Evolutionary conservation across 2,888 invertebrate species (phyloP).

Genomic region (Hyppa rectilinea): DNA sequence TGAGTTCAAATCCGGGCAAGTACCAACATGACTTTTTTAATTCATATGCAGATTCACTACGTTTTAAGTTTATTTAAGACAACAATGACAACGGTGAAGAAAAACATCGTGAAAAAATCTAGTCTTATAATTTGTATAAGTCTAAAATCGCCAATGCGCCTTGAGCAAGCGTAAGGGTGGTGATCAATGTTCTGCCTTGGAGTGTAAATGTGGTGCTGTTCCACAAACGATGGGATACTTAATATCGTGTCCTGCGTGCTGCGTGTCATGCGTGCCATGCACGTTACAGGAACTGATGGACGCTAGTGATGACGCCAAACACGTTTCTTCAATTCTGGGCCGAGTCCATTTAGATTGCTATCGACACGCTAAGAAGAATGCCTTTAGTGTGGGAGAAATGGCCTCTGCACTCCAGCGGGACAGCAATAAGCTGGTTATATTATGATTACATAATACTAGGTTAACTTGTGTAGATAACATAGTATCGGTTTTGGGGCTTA

Average conservation of each 20-base stretch:
- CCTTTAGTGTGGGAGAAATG: background rate
- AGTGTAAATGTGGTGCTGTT: too few species aligned
- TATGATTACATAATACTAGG: background rate
- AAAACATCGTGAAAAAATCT: background rate
- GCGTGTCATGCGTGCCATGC: too few species aligned
- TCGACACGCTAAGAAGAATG: too few species aligned
- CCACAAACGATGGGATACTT: too few species aligned
- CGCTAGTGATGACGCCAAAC: too few species aligned
- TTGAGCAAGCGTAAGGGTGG: background rate
- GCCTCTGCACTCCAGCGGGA: background rate
- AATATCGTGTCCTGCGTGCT: too few species aligned
- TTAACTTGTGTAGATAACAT: background rate
- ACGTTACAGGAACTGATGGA: too few species aligned
- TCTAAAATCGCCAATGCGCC: background rate
- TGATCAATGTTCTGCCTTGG: too few species aligned
- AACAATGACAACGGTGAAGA: background rate
- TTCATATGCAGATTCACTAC: background rate
- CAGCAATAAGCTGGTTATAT: background rate
- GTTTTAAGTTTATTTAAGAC: background rate
- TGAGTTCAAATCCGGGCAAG: background rate
- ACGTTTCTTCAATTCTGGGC: too few species aligned
- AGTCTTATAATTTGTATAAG: background rate
- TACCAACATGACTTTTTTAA: background rate
- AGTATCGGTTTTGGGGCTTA: conserved; percentile 4
- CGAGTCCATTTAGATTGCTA: too few species aligned